Percentiles rank a stretch among this genome's conserved stretches.
Conservation (phyloP, 2,797 vertebrate genomes). For the Synanceia verrucosa region DNA sequence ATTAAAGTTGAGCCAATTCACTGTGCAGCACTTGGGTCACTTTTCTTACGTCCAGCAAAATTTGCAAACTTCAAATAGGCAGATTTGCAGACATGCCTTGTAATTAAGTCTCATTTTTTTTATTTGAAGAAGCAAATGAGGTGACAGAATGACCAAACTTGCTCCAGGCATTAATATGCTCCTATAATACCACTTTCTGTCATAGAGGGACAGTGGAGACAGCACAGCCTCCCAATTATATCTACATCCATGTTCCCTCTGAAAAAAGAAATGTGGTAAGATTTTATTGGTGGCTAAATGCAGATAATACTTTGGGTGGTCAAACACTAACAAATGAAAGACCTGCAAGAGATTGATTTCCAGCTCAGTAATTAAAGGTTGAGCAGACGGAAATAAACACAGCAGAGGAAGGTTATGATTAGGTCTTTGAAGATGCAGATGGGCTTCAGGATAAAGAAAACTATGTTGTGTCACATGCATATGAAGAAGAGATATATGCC, state of each 20-base stretch:
- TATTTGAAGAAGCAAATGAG: slow-evolving; percentile 31
- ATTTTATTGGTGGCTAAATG: slow-evolving; percentile 75
- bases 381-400: slow-evolving; percentile 75
- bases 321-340: slow-evolving; percentile 80
- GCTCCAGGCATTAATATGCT: slow-evolving; percentile 6
- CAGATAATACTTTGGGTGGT: slow-evolving; percentile 79
- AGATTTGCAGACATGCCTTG: slow-evolving; percentile 10
- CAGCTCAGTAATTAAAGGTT: slow-evolving; percentile 81
- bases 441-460: slow-evolving; percentile 49
- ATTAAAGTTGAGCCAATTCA: slow-evolving; percentile 11
- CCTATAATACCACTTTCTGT: slow-evolving; percentile 3
- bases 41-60: neutral
- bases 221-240: slow-evolving; percentile 17
- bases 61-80: slow-evolving; percentile 24
- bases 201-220: neutral
- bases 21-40: neutral
- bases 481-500: slow-evolving; percentile 41
- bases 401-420: slow-evolving; percentile 75
- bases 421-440: slow-evolving; percentile 73
- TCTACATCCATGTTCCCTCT: slow-evolving; percentile 35
- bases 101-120: slow-evolving; percentile 38
- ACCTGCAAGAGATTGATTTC: slow-evolving; percentile 75
- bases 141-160: slow-evolving; percentile 10
- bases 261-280: slow-evolving; percentile 67
- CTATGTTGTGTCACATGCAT: slow-evolving; percentile 48